Evolutionary conservation across 2,888 invertebrate genomes (phyloP), one percentile per base, ranked within the genome.

Genomic region (Portevinia maculata): DNA sequence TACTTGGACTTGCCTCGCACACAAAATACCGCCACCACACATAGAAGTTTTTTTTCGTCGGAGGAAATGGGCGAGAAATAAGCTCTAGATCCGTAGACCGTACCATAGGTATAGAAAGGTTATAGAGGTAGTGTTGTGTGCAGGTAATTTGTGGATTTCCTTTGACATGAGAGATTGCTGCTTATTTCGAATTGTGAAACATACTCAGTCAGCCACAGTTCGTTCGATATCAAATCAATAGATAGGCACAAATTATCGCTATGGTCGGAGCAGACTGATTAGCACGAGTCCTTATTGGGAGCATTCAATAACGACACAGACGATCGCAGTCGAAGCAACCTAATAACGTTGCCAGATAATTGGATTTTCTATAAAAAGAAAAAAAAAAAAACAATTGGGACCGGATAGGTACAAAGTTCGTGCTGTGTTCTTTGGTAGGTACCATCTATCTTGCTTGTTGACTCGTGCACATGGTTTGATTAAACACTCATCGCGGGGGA

Each of bases 11-110:
- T 6, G 6, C 13, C 34, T 70, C 55, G 44, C 69, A 50, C 19
- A 67, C 53, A 67, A 74, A 79, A 74, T 32, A 50, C 69, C 79
- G 69, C 62, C 69, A 75, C 69, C 57, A 39, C 74, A 79, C 74
- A 75, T 24, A 24, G 50, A 74, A 50, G 50, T 46, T 5, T 7
- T 17, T n/a, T 55, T 39, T 15, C 59, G 15, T 15, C 44, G 41
- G 41, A 57, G 48, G 44, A 62, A 79, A 79, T 67, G 62, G 55
- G 41, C 67, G 55, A 74, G n/a, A n/a, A 57, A 57, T 75, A 81
- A 64, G 76, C 70, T 64, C 50, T 19, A 55, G 13, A 46, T 73
- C 24, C 24, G 24, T 24, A 3, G 24, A n/a, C n/a, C n/a, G n/a
- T n/a, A n/a, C n/a, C n/a, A n/a, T 24, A 5, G 24, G 24, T 24